Conservation (phyloP, 2,113 vertebrate genomes). For the Nipponia nippon region DNA sequence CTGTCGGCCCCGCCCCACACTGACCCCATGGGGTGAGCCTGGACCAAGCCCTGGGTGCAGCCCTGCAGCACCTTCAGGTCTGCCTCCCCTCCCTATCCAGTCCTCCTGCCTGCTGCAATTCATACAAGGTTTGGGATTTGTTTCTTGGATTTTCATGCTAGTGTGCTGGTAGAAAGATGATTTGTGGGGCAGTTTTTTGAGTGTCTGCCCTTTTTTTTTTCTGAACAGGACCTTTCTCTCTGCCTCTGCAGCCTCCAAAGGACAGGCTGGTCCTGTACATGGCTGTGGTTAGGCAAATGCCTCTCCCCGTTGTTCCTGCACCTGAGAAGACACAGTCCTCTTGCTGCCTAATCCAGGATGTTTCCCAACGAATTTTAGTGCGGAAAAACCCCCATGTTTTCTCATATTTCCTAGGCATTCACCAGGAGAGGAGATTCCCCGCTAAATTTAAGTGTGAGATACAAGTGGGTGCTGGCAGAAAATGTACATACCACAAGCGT, state of each 20-base stretch:
- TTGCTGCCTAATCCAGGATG: background rate
- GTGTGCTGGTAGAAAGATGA: background rate
- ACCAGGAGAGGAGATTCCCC: background rate
- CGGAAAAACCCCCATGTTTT: rapidly evolving
- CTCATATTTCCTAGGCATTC: background rate
- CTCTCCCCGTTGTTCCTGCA: background rate
- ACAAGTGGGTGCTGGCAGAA: background rate
- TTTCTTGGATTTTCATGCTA: background rate
- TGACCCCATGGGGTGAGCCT: background rate
- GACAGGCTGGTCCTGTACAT: background rate
- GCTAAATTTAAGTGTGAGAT: background rate
- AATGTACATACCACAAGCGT: background rate
- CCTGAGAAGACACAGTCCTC: background rate
- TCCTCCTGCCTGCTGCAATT: background rate
- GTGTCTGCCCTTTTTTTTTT: background rate
- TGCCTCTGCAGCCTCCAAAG: background rate
- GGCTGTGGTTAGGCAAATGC: background rate
- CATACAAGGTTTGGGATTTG: background rate
- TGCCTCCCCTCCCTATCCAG: background rate
- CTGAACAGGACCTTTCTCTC: background rate
- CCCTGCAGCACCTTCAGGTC: background rate
- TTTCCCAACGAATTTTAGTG: background rate
- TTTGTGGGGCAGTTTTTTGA: background rate
- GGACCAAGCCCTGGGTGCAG: background rate
- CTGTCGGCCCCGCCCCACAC: background rate